These are phyloP conservation scores for Tetrapedia diversipes DNA, from an alignment of 2,888 invertebrate species.

Conservation along the genomic window DNA sequence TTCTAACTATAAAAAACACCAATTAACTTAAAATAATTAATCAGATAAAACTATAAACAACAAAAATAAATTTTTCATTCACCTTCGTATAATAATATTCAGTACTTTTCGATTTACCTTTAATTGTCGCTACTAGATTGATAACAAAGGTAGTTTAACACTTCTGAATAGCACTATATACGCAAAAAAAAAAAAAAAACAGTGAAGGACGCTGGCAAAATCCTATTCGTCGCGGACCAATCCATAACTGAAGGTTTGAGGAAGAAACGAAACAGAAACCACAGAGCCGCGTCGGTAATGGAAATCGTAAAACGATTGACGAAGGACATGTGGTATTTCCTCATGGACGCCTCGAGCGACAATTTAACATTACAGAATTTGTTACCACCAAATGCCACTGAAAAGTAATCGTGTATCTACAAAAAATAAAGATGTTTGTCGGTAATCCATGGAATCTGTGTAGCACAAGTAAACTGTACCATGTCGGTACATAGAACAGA, in stretches of 20 bases:
- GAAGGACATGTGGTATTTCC: conserved; percentile 17
- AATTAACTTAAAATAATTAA: too few relatives aligned
- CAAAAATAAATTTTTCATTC: too few relatives aligned
- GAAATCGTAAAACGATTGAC: conserved; percentile 14
- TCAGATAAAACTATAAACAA: too few relatives aligned
- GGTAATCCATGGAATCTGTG: not conserved
- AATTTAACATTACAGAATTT: conserved; percentile 5
- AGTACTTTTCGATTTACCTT: too few relatives aligned
- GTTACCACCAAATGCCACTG: not conserved
- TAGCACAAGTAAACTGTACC: conserved; percentile 1
- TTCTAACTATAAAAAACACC: too few relatives aligned
- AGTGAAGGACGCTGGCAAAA: conserved; percentile 1
- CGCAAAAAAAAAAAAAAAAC: not conserved
- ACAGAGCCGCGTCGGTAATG: not conserved
- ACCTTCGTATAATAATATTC: too few relatives aligned
- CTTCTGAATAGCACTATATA: too few relatives aligned
- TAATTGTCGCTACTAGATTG: too few relatives aligned
- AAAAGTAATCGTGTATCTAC: conserved; percentile 1
- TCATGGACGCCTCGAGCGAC: conserved; percentile 1
- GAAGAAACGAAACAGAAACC: not conserved
- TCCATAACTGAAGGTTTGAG: not conserved
- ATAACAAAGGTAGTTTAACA: too few relatives aligned
- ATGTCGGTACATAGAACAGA: not conserved
- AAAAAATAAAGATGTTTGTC: conserved; percentile 6
- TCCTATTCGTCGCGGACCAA: not conserved